Percentiles rank a stretch among this genome's conserved stretches.
Conservation (phyloP, 1,140 invertebrate genomes). For the Philotrypesis tridentata region DNA sequence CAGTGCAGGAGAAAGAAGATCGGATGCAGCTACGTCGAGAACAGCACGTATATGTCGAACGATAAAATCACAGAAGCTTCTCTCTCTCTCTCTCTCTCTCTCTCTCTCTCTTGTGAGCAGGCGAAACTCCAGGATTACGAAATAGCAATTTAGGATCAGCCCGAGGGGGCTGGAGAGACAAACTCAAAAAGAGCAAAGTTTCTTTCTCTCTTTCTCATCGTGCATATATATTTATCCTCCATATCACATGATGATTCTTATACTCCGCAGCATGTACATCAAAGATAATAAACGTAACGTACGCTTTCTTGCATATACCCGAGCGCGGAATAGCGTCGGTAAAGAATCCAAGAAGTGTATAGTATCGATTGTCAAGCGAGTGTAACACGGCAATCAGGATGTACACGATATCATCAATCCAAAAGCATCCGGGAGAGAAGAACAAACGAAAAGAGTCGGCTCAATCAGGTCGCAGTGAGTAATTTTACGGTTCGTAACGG, state of each 20-base stretch:
- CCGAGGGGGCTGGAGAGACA: background rate
- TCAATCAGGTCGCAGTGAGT: background rate
- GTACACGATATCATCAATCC: background rate
- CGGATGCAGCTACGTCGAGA: background rate
- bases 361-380: too few species aligned
- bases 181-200: background rate
- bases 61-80: constrained; percentile 7
- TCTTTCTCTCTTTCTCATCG: background rate
- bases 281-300: too few species aligned
- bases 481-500: constrained; percentile 28
- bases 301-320: too few species aligned
- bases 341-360: too few species aligned
- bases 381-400: background rate
- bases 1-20: background rate
- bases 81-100: background rate
- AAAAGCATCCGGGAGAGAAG: background rate
- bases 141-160: constrained; percentile 17
- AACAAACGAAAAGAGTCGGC: background rate
- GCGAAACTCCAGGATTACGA: constrained; percentile 10
- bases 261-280: too few species aligned
- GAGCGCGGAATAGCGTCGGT: too few species aligned
- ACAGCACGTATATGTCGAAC: background rate
- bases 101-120: background rate
- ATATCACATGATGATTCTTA: too few species aligned
- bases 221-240: background rate